Base-by-base conservation (phyloP, 2,797 vertebrate species). In the Malurus splendens region DNA sequence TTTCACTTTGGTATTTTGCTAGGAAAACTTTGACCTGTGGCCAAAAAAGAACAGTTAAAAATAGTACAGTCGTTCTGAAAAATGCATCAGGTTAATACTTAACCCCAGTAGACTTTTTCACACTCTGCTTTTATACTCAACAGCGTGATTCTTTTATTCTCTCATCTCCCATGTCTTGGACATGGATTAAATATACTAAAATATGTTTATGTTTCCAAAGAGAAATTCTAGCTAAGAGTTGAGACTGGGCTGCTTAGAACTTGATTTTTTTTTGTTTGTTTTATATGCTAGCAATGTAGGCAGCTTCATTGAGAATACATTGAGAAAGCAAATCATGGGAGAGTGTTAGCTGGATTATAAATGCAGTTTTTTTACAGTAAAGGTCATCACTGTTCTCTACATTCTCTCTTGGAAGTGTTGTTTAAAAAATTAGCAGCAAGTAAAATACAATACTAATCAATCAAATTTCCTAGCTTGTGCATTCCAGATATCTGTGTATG, bases 41-140 rank as follows among this genome's bases (percentile, higher is more conserved):
- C 97, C 96, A 97, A 96, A 96, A 94, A 95, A 94, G 89, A 91
- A 68, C 76, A 91, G 94, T 96, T 97, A 97, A 97, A 97, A 97
- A 97, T 97, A 97, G 95, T 93, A 80, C 82, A 89, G 90, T 94
- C 84, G 28, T 92, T 94, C 94, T 96, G 90, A 96, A 95, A 93
- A 92, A 93, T 93, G 94, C 91, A 87, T 94, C 92, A 95, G 92
- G 92, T 96, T 97, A 93, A 94, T 90, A 57, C 61, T 95, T 93
- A 95, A 82, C 86, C 75, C 73, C 64, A 59, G 74, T 10, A 87
- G 79, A 90, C 78, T 73, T 90, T 82, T 93, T 92, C 82, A 57
- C 82, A 92, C 89, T 95, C 50, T 62, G 44, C 73, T 82, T 84
- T 93, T 91, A 62, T 84, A 41, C 44, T 73, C 55, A 73, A 8